phyloP scores from a whole-genome alignment of 2,797 vertebrate genomes.

The Monodelphis domestica region DNA sequence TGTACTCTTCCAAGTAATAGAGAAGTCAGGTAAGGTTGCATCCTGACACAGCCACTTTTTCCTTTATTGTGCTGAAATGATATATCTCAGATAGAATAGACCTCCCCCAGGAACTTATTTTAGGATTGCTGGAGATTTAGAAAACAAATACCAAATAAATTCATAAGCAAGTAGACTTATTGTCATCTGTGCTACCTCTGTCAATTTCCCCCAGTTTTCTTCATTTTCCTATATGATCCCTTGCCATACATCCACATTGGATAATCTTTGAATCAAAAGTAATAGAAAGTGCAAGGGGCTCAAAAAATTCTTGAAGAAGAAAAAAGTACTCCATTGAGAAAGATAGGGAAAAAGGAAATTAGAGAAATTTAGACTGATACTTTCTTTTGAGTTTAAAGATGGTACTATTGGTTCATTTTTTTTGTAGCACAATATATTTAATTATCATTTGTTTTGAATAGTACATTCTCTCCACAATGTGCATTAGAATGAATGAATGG shows the following conservation, averaged over 20 bases:
- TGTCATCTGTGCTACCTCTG: background rate
- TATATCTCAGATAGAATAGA: background rate
- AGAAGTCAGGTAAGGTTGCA: slow-evolving; percentile 74
- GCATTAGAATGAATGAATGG: background rate
- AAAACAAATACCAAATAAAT: slow-evolving; percentile 28
- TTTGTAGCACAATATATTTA: background rate
- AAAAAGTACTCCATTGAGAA: background rate
- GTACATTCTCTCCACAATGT: background rate
- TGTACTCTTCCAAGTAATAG: slow-evolving; percentile 74
- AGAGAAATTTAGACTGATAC: background rate
- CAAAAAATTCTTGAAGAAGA: background rate
- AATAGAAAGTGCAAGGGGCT: background rate
- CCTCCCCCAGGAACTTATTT: slow-evolving; percentile 50
- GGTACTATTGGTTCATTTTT: background rate
- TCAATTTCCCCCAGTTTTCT: slow-evolving; percentile 57
- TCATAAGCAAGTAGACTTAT: slow-evolving; percentile 43
- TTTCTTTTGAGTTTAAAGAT: background rate
- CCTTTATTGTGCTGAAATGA: slow-evolving; percentile 69
- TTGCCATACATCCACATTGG: background rate
- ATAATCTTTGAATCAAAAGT: background rate
- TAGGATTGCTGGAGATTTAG: slow-evolving; percentile 41
- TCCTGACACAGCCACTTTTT: slow-evolving; percentile 73
- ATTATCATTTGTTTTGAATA: background rate
- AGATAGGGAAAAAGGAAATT: background rate
- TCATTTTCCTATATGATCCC: slow-evolving; percentile 26